A percentile compares a stretch with the other conserved stretches of the same genome.
These are phyloP conservation scores for Australoheros facetus DNA, from an alignment of 2,797 vertebrate genomes.

Conservation along the genomic window DNA sequence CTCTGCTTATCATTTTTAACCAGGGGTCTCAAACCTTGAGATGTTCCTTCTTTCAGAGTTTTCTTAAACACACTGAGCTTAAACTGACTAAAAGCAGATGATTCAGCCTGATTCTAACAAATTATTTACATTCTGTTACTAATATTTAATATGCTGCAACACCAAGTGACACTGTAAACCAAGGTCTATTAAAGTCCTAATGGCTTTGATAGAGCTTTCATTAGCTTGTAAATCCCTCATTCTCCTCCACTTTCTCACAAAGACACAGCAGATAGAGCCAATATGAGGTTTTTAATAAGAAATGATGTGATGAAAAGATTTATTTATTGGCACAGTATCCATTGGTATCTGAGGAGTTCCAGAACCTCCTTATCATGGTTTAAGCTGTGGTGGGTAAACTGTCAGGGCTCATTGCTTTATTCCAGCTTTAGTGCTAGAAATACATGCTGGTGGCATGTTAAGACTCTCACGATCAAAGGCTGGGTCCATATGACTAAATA, in stretches of 20 bases:
- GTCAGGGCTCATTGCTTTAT: conserved; percentile 6
- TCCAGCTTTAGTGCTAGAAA: not conserved
- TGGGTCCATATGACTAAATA: not conserved
- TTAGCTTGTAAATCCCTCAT: not conserved
- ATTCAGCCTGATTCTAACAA: not conserved
- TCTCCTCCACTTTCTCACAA: conserved; percentile 23
- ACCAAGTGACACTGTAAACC: not conserved
- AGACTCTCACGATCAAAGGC: not conserved
- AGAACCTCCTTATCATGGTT: not conserved
- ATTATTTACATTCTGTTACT: not conserved
- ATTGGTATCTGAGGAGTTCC: conserved; percentile 2
- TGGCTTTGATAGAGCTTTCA: not conserved
- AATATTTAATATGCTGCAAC: not conserved
- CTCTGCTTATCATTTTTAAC: conserved; percentile 10
- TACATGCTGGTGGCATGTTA: not conserved
- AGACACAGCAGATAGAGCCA: conserved; percentile 4
- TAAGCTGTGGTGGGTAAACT: not conserved
- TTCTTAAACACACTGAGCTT: not conserved
- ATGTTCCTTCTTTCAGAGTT: conserved; percentile 1
- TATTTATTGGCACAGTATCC: not conserved
- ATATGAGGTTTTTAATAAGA: conserved; percentile 12
- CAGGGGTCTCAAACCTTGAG: not conserved
- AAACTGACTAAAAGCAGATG: not conserved
- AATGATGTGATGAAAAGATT: not conserved
- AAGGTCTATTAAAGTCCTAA: not conserved